Conservation (phyloP, 2,113 vertebrate species). For the Rhagologus leucostigma region DNA sequence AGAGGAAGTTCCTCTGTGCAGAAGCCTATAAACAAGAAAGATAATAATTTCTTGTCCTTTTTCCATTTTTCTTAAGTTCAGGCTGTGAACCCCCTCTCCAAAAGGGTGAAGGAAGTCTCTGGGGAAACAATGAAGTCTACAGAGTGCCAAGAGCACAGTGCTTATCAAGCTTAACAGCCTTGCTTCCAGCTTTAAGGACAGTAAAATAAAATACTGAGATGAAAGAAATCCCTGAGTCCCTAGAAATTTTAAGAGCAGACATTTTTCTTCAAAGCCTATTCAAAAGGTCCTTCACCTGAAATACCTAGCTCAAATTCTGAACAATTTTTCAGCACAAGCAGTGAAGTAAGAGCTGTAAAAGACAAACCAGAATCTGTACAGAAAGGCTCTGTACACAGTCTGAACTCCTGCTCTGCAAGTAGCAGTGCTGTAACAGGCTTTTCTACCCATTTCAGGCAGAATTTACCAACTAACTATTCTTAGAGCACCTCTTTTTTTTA, state of each 20-base stretch:
- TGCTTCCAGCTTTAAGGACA: not conserved
- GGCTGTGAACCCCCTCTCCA: not conserved
- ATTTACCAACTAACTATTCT: not conserved
- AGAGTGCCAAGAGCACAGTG: not conserved
- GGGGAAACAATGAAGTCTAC: not conserved
- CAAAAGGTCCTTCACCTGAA: not conserved
- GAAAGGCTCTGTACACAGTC: not conserved
- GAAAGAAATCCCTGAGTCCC: not conserved
- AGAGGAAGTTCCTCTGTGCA: not conserved
- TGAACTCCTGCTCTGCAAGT: not conserved
- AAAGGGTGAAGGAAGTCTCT: not conserved
- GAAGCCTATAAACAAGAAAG: not conserved
- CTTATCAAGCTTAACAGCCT: not conserved
- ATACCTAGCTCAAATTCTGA: not conserved
- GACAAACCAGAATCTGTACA: not conserved
- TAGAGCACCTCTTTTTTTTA: not conserved
- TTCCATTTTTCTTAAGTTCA: not conserved
- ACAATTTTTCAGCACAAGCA: not conserved
- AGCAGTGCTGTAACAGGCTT: not conserved
- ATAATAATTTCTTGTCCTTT: not conserved
- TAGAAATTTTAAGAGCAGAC: not conserved
- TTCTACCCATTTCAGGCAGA: not conserved
- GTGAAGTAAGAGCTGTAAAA: not conserved
- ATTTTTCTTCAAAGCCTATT: not conserved
- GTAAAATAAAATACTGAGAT: not conserved